phyloP scores from a whole-genome alignment of 1,140 invertebrate species.

The Neotoxoptera formosana region DNA sequence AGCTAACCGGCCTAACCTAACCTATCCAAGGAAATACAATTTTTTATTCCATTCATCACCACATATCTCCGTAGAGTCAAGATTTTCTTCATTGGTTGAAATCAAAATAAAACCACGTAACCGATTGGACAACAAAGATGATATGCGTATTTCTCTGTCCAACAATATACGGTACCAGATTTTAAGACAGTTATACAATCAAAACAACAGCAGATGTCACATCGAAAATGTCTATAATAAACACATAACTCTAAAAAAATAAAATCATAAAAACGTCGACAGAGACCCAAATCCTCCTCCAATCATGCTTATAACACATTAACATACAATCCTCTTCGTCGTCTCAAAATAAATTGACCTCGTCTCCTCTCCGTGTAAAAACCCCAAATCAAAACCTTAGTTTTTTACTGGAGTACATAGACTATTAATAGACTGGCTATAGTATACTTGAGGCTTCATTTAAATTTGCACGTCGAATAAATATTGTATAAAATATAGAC shows the following conservation, averaged over 20 bases:
- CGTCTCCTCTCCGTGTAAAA: too few relatives aligned
- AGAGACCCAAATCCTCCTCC: not conserved
- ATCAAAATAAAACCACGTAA: conserved; percentile 22
- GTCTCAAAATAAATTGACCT: not conserved
- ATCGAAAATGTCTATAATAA: not conserved
- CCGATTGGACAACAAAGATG: not conserved
- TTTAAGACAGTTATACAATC: not conserved
- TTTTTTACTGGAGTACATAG: too few relatives aligned
- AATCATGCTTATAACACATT: not conserved
- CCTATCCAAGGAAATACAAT: not conserved
- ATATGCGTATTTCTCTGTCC: conserved; percentile 11
- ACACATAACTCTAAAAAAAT: not conserved
- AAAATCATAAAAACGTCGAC: not conserved
- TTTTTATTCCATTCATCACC: not conserved
- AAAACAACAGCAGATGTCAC: not conserved
- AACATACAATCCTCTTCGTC: not conserved
- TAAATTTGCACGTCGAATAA: not conserved
- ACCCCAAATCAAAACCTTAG: too few relatives aligned
- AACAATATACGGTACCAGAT: not conserved
- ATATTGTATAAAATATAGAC: too few relatives aligned
- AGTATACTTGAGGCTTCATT: too few relatives aligned
- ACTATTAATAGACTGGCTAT: too few relatives aligned
- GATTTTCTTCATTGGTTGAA: not conserved
- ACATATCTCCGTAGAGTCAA: not conserved
- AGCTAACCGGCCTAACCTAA: too few relatives aligned